Percentiles rank a stretch among this genome's conserved stretches.
Evolutionary conservation across 2,888 invertebrate species (phyloP).

Genomic region (Strigamia crassipes): DNA sequence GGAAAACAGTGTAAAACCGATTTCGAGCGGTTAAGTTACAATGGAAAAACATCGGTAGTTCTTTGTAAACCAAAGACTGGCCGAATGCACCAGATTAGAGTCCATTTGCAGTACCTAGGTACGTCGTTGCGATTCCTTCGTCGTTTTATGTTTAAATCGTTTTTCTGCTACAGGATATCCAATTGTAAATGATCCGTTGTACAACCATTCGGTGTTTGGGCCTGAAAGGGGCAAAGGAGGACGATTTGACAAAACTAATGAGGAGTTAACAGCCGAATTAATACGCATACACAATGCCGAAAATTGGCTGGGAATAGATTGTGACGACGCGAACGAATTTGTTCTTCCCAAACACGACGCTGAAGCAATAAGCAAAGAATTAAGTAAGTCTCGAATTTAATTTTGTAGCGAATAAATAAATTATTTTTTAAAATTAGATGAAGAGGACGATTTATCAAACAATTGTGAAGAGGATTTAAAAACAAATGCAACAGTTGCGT

Average conservation of each 20-base stretch:
- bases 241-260: conserved; percentile 82
- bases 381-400: conserved; percentile 43
- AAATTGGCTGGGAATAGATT: conserved; percentile 90
- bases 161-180: conserved; percentile 74
- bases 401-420: conserved; percentile 30
- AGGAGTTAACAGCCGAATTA: conserved; percentile 83
- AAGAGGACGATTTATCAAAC: neutral
- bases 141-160: too few species aligned
- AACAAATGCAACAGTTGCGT: conserved; percentile 43
- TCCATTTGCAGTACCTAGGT: conserved; percentile 97
- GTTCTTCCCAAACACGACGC: neutral
- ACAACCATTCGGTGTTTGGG: conserved; percentile 95
- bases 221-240: conserved; percentile 88
- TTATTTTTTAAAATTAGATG: neutral
- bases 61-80: conserved; percentile 92
- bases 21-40: conserved; percentile 86
- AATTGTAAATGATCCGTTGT: conserved; percentile 95
- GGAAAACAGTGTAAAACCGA: conserved; percentile 92
- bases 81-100: conserved; percentile 97
- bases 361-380: neutral
- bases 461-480: neutral
- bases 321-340: conserved; percentile 62
- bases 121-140: conserved; percentile 49
- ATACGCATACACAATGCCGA: conserved; percentile 92
- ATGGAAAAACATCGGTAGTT: conserved; percentile 89